phyloP scores from a whole-genome alignment of 2,113 vertebrate species.

The Myocastor coypus region DNA sequence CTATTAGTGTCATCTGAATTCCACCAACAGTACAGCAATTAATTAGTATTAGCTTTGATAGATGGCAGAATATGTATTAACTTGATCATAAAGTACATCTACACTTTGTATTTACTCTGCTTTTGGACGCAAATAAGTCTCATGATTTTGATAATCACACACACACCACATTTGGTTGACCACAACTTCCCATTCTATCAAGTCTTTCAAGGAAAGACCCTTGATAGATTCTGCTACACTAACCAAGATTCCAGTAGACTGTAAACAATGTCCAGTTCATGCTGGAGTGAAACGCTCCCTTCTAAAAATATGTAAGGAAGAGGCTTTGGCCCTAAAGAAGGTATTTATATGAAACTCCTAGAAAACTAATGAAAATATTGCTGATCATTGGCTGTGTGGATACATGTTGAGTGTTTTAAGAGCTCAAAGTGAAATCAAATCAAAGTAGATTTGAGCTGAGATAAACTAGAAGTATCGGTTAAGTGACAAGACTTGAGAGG shows the following conservation, averaged over 20 bases:
- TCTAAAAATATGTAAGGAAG: constrained; percentile 88
- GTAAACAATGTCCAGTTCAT: constrained; percentile 65
- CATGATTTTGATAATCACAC: not conserved
- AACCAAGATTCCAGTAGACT: constrained; percentile 73
- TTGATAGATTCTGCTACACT: constrained; percentile 67
- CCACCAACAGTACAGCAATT: not conserved
- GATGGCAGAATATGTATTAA: not conserved
- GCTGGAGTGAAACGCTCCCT: constrained; percentile 82
- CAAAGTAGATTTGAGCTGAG: constrained; percentile 74
- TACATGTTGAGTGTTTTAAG: constrained; percentile 72
- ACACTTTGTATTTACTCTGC: not conserved
- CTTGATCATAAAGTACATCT: not conserved
- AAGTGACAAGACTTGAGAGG: not conserved
- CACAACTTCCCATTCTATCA: constrained; percentile 57
- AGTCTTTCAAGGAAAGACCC: not conserved
- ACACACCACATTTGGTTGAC: not conserved
- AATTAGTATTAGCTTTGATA: not conserved
- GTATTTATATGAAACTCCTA: constrained; percentile 83
- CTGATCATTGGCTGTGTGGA: constrained; percentile 77
- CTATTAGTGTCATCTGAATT: not conserved
- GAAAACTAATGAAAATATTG: constrained; percentile 85
- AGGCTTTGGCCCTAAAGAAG: constrained; percentile 77
- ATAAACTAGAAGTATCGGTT: not conserved
- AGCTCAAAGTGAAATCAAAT: constrained; percentile 56
- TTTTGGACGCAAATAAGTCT: not conserved